Conservation (phyloP, 2,113 vertebrate genomes). For the Urocitellus parryii region DNA sequence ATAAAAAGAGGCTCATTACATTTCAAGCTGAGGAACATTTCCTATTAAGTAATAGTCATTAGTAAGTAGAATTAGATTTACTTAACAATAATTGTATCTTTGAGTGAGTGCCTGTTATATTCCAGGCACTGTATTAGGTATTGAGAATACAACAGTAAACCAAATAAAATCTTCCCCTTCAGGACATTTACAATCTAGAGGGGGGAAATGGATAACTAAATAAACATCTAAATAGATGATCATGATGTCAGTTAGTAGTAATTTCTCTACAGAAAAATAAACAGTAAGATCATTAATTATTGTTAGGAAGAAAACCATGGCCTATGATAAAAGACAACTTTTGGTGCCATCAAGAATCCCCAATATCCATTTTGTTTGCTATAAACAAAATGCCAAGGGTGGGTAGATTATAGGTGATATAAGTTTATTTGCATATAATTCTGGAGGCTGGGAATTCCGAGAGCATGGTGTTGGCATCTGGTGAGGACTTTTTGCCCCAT, state of each 20-base stretch:
- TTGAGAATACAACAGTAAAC: not conserved
- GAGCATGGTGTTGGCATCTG: not conserved
- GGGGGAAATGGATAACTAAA: not conserved
- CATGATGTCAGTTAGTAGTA: not conserved
- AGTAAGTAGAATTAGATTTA: not conserved
- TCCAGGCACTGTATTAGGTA: not conserved
- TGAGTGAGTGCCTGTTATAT: not conserved
- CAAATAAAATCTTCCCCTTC: constrained; percentile 18
- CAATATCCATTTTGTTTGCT: not conserved
- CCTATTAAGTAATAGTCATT: not conserved
- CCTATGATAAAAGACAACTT: not conserved
- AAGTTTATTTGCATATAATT: not conserved
- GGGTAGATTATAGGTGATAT: not conserved
- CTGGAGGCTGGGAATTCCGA: not conserved
- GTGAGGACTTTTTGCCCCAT: not conserved
- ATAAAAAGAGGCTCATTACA: constrained; percentile 28
- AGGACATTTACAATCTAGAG: not conserved
- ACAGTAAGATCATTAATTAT: not conserved
- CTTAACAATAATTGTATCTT: not conserved
- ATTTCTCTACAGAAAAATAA: constrained; percentile 10
- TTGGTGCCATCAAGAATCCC: not conserved
- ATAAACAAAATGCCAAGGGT: not conserved
- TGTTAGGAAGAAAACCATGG: not conserved
- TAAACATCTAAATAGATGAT: constrained; percentile 22
- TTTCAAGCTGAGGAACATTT: constrained; percentile 10